Evolutionary conservation across 1,140 invertebrate genomes (phyloP), one percentile per base, ranked within the genome.

Genomic region (Saxidomus purpurata): DNA sequence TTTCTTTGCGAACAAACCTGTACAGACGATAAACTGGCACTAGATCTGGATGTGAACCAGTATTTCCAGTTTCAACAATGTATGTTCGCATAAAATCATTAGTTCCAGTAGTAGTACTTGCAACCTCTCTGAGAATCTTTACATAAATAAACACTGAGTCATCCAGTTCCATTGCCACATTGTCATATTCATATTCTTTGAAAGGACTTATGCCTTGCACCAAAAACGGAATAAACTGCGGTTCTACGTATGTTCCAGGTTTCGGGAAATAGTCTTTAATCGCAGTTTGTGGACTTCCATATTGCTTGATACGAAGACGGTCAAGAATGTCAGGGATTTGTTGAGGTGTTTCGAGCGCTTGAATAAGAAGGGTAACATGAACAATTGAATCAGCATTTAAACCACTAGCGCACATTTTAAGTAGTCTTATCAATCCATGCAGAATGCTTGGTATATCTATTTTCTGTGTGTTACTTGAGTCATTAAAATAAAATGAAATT

Each of bases 111-210:
- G 22, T 22, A 19, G 22, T 17, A 19, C 19, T n/a, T 1, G 2
- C 6, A 2, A 49, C 47, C 25, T 85, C 63, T 11, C 13, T 2
- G 31, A 82, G 0, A 38, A 63, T 82, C 15, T 67, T 67, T 4
- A 63, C 80, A 38, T 67, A 52, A 19, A 49, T n/a, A 67, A 38
- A 67, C 13, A 47, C 25, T 17, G 67, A 8, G 77, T 94, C 93
- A 40, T 91, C 92, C 4, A 93, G 31, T 89, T 94, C 93, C 85
- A 77, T 92, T 6, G 92, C 94, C 0, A 93, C 92, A 84, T 92
- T 92, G 36, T 93, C 92, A 1, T 89, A 92, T 63, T 89, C 79
- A 38, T 90, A 69, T 25, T 89, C 47, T 28, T 52, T 52, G 92
- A 89, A 89, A 1, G 77, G 63, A 31, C 6, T 36, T 4, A 89